A percentile compares a stretch with the other conserved stretches of the same genome.
These are phyloP conservation scores for Anthopleura xanthogrammica DNA, from an alignment of 92 coral and sea anemone species.

Conservation along the genomic window DNA sequence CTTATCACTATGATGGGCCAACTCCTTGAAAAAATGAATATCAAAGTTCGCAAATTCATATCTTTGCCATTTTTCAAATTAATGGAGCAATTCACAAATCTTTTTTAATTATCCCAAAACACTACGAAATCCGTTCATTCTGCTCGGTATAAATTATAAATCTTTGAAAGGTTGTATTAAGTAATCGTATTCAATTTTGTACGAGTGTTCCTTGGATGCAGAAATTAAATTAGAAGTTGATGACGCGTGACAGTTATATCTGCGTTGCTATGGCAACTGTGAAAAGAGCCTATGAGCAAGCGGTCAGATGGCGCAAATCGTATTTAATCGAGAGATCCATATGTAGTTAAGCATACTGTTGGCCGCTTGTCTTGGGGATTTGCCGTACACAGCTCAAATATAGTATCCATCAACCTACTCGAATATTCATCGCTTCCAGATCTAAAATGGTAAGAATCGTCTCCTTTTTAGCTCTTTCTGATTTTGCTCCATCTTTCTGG, in stretches of 20 bases:
- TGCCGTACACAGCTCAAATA: neutral
- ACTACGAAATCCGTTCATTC: neutral
- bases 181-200: neutral
- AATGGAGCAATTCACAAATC: neutral
- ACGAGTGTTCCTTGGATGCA: neutral
- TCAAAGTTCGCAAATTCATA: neutral
- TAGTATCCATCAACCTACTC: neutral
- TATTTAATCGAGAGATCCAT: constrained; percentile 2
- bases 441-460: neutral
- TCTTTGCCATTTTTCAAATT: neutral
- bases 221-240: neutral
- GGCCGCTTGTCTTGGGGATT: neutral
- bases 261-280: neutral
- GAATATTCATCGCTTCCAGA: neutral
- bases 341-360: neutral
- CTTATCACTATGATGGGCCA: neutral
- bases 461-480: neutral
- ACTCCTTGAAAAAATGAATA: neutral
- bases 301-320: constrained; percentile 1
- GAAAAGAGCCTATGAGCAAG: constrained; percentile 1
- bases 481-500: neutral
- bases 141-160: neutral
- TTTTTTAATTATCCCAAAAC: neutral
- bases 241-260: constrained; percentile 3
- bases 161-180: neutral